phyloP scores from a whole-genome alignment of 2,888 invertebrate species.

The Neoaliturus tenellus region DNA sequence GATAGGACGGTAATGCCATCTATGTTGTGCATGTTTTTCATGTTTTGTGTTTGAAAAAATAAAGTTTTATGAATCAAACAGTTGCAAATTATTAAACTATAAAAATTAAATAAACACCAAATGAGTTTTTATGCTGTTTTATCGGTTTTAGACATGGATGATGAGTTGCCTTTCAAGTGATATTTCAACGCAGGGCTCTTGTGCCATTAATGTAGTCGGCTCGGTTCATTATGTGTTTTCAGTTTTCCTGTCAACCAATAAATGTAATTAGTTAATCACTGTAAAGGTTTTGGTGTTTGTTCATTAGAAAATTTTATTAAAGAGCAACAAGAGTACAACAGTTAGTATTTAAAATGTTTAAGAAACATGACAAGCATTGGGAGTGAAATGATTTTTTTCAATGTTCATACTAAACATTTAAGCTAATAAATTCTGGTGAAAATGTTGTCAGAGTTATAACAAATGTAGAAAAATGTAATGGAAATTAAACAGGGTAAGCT shows the following conservation, averaged over 20 bases:
- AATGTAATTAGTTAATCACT: neutral
- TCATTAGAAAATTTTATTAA: neutral
- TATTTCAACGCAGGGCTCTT: constrained; percentile 6
- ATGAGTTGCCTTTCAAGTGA: constrained; percentile 36
- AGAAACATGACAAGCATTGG: neutral
- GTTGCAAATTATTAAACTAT: neutral
- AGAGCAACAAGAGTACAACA: constrained; percentile 43
- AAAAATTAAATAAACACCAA: neutral
- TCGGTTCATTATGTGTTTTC: constrained; percentile 12
- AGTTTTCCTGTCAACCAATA: neutral
- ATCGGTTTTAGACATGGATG: neutral
- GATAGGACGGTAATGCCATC: neutral
- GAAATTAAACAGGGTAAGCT: too few relatives aligned
- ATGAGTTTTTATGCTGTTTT: neutral
- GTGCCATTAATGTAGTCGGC: constrained; percentile 43
- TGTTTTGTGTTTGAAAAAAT: neutral
- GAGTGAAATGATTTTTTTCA: constrained; percentile 14
- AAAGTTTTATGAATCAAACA: neutral
- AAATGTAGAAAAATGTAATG: too few relatives aligned
- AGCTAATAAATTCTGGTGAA: too few relatives aligned
- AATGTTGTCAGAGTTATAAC: too few relatives aligned
- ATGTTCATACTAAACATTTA: neutral
- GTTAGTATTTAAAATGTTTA: constrained; percentile 41
- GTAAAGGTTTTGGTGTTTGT: constrained; percentile 31
- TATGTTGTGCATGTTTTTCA: neutral